phyloP scores from a whole-genome alignment of 92 coral and sea anemone genomes.

The Porites rus region DNA sequence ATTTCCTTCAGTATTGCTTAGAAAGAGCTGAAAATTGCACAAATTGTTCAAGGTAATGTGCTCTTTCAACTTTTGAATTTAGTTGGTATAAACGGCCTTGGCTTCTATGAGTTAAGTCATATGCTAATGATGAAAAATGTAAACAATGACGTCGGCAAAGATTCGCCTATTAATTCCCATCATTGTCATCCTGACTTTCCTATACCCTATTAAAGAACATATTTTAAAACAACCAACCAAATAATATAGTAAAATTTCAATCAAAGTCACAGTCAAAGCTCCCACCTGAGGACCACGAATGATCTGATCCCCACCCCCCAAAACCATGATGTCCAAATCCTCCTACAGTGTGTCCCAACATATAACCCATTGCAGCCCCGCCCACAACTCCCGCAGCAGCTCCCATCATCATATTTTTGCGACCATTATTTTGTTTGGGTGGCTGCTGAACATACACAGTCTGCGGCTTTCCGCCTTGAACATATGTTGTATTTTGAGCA shows the following conservation, averaged over 20 bases:
- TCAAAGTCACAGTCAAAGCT: constrained; percentile 96
- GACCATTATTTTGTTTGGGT: constrained; percentile 37
- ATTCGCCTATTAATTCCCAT: no score
- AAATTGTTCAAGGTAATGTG: no score
- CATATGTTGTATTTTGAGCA: constrained; percentile 62
- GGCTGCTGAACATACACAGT: constrained; percentile 84
- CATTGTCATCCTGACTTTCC: no score
- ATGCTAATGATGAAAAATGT: no score
- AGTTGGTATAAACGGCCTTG: no score
- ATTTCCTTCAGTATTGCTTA: no score
- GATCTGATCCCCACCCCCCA: constrained; percentile 95
- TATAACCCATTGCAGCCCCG: constrained; percentile 96
- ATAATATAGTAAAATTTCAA: constrained; percentile 4
- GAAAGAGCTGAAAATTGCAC: no score
- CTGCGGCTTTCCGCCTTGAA: constrained; percentile 83
- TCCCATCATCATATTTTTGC: constrained; percentile 83
- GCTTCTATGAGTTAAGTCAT: no score
- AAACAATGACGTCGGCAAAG: no score
- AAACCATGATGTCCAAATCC: constrained; percentile 85
- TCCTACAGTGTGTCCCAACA: constrained; percentile 92
- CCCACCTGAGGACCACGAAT: constrained; percentile 94
- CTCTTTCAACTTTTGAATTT: no score
- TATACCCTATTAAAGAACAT: no score
- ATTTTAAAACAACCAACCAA: no score
- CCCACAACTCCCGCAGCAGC: constrained; percentile 99